Conservation (phyloP, 1,140 invertebrate species). For the Nephila pilipes region DNA sequence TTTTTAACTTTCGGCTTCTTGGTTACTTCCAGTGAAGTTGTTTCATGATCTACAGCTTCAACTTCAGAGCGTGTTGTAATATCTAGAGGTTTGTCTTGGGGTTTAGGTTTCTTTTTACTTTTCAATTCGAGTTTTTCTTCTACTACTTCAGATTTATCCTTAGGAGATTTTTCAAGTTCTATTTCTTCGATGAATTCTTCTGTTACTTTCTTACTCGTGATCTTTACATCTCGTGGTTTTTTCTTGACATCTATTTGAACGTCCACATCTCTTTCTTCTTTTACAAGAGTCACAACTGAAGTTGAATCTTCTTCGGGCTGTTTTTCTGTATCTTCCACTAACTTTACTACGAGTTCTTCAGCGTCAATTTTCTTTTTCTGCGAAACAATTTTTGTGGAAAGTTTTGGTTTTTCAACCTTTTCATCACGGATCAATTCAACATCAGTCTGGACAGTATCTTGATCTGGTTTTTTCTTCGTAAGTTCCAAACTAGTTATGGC, state of each 20-base stretch:
- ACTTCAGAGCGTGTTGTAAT: not conserved
- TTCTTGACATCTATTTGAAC: not conserved
- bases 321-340: conserved; percentile 48
- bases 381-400: not conserved
- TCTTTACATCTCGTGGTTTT: conserved; percentile 34
- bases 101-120: not conserved
- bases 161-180: not conserved
- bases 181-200: conserved; percentile 35
- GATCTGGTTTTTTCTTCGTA: not conserved
- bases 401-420: conserved; percentile 54
- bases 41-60: not conserved
- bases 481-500: not conserved
- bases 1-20: conserved; percentile 24
- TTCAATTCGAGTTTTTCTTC: not conserved
- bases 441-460: conserved; percentile 37
- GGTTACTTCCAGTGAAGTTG: conserved; percentile 4
- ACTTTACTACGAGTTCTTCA: not conserved
- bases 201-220: conserved; percentile 14
- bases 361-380: not conserved
- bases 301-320: not conserved
- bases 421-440: conserved; percentile 54
- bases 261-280: conserved; percentile 13
- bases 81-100: not conserved
- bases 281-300: not conserved
- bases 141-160: conserved; percentile 33